Evolutionary conservation across 2,113 vertebrate genomes (phyloP), one percentile per base, ranked within the genome.

Genomic region (Epinephelus cyanopodus): DNA sequence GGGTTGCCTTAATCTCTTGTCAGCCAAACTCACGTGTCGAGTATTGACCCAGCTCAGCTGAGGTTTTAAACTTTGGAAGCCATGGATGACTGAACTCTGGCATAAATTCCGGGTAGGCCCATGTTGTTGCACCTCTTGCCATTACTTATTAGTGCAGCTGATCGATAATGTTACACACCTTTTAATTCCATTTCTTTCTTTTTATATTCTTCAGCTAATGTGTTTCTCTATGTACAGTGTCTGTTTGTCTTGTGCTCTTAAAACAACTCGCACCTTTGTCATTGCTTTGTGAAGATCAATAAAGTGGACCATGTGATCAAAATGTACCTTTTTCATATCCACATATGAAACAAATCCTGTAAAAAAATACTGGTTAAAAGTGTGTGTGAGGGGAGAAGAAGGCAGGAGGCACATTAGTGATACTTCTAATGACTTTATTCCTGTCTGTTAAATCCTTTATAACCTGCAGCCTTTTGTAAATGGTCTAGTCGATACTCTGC

Each of bases 211-310:
- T 69, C 5, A 42, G 5, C 18, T 27, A 45, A 74, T 62, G 18
- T 58, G 8, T 70, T 64, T 64, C 3, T 57, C 15, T 39, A n/a
- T 76, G 29, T 76, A 74, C 52, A 42, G 23, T 79, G 33, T 74
- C 15, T 61, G 13, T 56, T 5, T 77, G 13, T 80, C 17, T 63
- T 56, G 11, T 18, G 29, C 76, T 79, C 62, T 69, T 25, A 2
- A 47, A 56, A 62, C 48, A 13, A 48, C 54, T 70, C 42, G 11
- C 78, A 81, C 52, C 62, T 62, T 80, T 83, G 69, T 82, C 67
- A 74, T 82, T 90, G 25, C 66, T 67, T 3, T 87, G 48, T 87
- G 64, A 79, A 90, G 86, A 83, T 83, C 33, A 94, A 91, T 92
- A 91, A 94, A 94, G 53, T 89, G 50, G 77, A 89, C 63, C 58